These are phyloP conservation scores for Syrrhaptes paradoxus DNA, from an alignment of 2,113 vertebrate species.

Conservation along the genomic window DNA sequence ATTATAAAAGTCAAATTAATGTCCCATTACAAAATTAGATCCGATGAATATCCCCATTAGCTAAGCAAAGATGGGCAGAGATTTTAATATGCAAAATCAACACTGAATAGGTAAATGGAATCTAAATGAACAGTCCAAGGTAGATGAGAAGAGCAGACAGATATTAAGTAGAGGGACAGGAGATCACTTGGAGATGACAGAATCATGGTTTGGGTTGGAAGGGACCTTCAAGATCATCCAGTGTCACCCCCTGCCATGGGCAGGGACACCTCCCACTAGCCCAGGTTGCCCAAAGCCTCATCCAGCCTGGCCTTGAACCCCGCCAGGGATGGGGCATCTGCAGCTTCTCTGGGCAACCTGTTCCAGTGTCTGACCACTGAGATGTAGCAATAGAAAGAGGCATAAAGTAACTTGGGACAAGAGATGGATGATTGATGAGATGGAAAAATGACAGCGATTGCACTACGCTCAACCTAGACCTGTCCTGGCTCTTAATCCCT, in stretches of 20 bases:
- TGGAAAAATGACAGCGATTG: not conserved
- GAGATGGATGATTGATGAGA: not conserved
- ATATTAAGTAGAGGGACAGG: not conserved
- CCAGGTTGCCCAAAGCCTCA: no score
- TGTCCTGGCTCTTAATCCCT: not conserved
- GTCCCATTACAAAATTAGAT: slow-evolving; percentile 20
- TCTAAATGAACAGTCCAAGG: not conserved
- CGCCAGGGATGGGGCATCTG: no score
- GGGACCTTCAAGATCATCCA: no score
- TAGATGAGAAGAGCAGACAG: not conserved
- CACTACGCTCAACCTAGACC: no score
- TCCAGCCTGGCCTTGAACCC: no score
- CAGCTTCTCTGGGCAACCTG: no score
- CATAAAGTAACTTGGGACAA: not conserved
- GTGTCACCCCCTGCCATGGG: no score
- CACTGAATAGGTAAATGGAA: not conserved
- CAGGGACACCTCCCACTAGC: no score
- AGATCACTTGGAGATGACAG: not conserved
- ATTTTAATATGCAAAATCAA: slow-evolving; percentile 21
- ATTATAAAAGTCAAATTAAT: slow-evolving; percentile 24
- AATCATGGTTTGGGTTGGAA: no score
- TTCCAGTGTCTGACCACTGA: not conserved
- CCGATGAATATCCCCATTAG: not conserved
- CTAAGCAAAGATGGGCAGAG: slow-evolving; percentile 31
- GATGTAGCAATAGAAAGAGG: not conserved